Conservation (phyloP, 2,113 vertebrate genomes). For the Protobothrops mucrosquamatus region DNA sequence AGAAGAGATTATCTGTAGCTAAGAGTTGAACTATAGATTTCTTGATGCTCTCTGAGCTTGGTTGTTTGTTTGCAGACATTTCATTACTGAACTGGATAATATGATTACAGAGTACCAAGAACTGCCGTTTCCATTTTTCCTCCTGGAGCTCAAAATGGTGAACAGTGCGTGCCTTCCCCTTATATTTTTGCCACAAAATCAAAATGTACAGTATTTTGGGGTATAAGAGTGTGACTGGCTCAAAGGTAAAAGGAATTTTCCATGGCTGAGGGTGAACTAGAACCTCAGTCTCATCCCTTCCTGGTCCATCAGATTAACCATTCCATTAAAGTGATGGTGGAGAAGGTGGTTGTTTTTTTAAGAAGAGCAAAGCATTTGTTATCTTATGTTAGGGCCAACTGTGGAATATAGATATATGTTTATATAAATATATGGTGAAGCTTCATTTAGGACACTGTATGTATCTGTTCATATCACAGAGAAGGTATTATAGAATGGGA, state of each 20-base stretch:
- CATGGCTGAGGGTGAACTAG: not conserved
- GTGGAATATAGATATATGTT: not conserved
- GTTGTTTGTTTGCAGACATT: not conserved
- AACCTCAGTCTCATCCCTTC: not conserved
- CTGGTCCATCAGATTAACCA: not conserved
- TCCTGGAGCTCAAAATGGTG: not conserved
- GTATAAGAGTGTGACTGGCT: not conserved
- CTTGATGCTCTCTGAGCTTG: not conserved
- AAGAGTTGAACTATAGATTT: not conserved
- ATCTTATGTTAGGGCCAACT: not conserved
- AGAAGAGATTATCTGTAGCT: not conserved
- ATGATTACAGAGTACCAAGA: not conserved
- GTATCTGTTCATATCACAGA: not conserved
- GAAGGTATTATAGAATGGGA: not conserved
- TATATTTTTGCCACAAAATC: not conserved
- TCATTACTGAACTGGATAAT: not conserved
- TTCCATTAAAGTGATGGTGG: not conserved
- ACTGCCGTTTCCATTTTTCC: not conserved
- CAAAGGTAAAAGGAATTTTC: not conserved
- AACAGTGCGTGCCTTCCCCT: not conserved
- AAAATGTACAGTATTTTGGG: not conserved
- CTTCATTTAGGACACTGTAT: not conserved
- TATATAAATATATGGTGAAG: not conserved
- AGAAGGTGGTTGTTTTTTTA: not conserved
- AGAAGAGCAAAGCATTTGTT: not conserved